Percentiles rank a stretch among this genome's conserved stretches.
phyloP scores from a whole-genome alignment of 2,888 invertebrate genomes.

The Eristalinus aeneus region DNA sequence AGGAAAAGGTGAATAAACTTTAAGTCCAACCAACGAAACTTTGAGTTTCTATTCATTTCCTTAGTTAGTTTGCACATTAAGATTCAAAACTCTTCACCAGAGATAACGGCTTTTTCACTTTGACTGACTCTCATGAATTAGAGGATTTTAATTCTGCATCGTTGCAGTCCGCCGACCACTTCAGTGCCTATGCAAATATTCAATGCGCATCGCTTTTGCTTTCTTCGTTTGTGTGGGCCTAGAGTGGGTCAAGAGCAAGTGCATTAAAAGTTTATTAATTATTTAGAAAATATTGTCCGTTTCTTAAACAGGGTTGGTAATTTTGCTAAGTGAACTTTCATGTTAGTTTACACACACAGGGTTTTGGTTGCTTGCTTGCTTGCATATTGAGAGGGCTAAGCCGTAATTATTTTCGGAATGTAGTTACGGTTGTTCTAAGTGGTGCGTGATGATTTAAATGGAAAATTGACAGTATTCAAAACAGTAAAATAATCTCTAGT shows the following conservation, averaged over 20 bases:
- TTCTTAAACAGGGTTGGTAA: constrained; percentile 23
- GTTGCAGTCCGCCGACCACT: constrained; percentile 44
- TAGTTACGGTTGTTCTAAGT: neutral
- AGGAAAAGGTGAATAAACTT: constrained; percentile 74
- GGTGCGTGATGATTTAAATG: neutral
- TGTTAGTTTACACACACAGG: constrained; percentile 24
- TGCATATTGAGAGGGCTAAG: neutral
- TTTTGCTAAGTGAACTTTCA: constrained; percentile 63
- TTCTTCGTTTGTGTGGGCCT: neutral
- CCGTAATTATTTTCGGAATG: neutral
- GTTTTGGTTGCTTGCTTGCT: neutral
- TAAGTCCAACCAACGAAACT: neutral
- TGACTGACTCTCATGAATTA: constrained; percentile 1
- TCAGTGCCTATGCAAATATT: constrained; percentile 10
- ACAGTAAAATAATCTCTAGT: no score
- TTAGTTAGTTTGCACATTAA: neutral
- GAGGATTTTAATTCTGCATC: constrained; percentile 21
- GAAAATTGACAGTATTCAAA: no score
- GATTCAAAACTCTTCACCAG: neutral
- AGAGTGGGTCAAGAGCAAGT: constrained; percentile 46
- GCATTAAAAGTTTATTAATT: constrained; percentile 68
- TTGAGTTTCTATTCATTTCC: neutral
- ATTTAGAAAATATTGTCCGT: constrained; percentile 58
- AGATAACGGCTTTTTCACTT: neutral
- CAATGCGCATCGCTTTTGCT: neutral